These are phyloP conservation scores for Pollachius pollachius DNA, from an alignment of 2,113 vertebrate genomes.

Conservation along the genomic window DNA sequence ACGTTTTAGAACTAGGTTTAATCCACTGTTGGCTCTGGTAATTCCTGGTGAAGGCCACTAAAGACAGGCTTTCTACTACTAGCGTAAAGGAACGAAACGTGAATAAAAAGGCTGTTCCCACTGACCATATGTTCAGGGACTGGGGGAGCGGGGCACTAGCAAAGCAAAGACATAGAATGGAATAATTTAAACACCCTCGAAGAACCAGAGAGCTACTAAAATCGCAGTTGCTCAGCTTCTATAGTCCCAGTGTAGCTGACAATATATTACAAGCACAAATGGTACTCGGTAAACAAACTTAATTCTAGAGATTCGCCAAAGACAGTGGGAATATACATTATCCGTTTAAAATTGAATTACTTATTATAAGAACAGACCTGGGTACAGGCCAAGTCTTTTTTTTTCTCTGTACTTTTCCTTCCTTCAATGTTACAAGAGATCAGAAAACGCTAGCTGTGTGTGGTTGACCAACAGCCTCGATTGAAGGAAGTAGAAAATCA, in stretches of 20 bases:
- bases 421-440: no score
- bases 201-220: slow-evolving; percentile 30
- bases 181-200: slow-evolving; percentile 59
- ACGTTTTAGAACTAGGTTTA: no score
- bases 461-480: no score
- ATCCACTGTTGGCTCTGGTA: no score
- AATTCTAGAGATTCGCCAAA: background rate
- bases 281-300: background rate
- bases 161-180: slow-evolving; percentile 50
- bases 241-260: slow-evolving; percentile 52
- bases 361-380: no score
- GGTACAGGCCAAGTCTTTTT: no score
- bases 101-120: slow-evolving; percentile 42
- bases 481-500: background rate
- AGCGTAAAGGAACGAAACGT: slow-evolving; percentile 37
- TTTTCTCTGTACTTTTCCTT: no score
- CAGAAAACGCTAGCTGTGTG: no score
- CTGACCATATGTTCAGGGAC: slow-evolving; percentile 64
- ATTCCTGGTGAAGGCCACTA: background rate
- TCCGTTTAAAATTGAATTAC: no score
- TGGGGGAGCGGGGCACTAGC: slow-evolving; percentile 44
- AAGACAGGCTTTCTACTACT: background rate
- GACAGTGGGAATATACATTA: no score
- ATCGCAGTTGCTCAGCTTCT: slow-evolving; percentile 21
- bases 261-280: slow-evolving; percentile 2